Conservation (phyloP, 2,113 vertebrate species). For the Podarcis muralis region DNA sequence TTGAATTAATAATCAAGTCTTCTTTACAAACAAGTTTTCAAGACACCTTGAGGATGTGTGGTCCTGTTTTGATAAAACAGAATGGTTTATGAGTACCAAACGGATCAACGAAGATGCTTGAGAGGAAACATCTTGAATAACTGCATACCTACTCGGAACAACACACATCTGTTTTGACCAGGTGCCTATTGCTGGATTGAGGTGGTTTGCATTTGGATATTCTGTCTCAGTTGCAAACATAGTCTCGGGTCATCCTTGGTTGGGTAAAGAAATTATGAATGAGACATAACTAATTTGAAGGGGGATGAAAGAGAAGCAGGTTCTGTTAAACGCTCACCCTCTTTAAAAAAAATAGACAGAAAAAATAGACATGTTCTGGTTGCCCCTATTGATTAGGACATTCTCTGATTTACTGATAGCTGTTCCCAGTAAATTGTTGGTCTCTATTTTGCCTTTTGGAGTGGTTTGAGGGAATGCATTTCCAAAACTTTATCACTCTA, state of each 20-base stretch:
- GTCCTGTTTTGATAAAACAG: neutral
- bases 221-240: no score
- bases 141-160: no score
- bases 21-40: neutral
- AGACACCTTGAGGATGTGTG: no score
- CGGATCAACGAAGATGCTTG: neutral
- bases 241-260: neutral
- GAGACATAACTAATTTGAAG: neutral
- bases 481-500: neutral
- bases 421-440: neutral
- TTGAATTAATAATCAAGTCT: neutral
- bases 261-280: neutral
- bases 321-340: neutral
- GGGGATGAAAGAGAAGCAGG: neutral
- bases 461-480: neutral
- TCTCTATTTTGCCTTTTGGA: neutral
- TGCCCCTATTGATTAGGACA: neutral
- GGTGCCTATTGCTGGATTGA: no score
- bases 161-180: neutral
- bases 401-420: neutral
- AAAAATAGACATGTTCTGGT: neutral
- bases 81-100: neutral
- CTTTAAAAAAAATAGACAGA: neutral
- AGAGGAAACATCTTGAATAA: neutral
- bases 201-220: neutral